Base-by-base conservation (phyloP, 2,797 vertebrate species). In the Tragelaphus oryx region DNA sequence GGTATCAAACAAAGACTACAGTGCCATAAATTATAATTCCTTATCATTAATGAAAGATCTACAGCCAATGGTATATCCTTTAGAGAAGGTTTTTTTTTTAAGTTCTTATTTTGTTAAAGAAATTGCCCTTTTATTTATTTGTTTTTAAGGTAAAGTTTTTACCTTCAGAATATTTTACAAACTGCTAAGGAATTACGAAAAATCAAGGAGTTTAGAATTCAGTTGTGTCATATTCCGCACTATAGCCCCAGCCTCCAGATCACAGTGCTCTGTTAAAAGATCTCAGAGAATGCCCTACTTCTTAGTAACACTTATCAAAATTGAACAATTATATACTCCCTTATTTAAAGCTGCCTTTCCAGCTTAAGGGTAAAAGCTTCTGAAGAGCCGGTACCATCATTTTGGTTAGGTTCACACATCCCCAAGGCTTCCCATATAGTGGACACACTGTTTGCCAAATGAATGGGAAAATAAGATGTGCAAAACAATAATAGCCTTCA, bases 141-240 rank as follows among this genome's bases (percentile, higher is more conserved):
- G 41, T 65, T 95, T 92, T 44, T 41, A 60, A 91, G 6, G 24
- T 74, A 84, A n/a, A 81, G 52, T 74, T 80, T 89, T 92, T 76
- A 91, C 22, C 44, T 89, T 87, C 7, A 30, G 20, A 78, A 75
- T 96, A 94, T 65, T 93, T 96, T 91, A 60, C 14, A 76, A 48
- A 89, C 28, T 60, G 33, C n/a, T 84, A 62, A 41, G 71, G 24
- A 93, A 91, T 52, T 55, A 84, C 52, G 10, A 80, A 57, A 89
- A 54, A 18, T 57, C 11, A 71, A 74, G 28, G 28, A 59, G 18
- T 28, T 33, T 9, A 57, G 33, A 82, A 37, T n/a, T 33, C 8
- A 52, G 46, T 68, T 22, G 4, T 83, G 8, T 37, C 20, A 60
- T 2, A 82, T 1, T 57, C 28, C 12, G 2, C 4, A 46, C 11